Evolutionary conservation across 2,113 vertebrate genomes (phyloP).

Genomic region (Falcunculus frontatus): DNA sequence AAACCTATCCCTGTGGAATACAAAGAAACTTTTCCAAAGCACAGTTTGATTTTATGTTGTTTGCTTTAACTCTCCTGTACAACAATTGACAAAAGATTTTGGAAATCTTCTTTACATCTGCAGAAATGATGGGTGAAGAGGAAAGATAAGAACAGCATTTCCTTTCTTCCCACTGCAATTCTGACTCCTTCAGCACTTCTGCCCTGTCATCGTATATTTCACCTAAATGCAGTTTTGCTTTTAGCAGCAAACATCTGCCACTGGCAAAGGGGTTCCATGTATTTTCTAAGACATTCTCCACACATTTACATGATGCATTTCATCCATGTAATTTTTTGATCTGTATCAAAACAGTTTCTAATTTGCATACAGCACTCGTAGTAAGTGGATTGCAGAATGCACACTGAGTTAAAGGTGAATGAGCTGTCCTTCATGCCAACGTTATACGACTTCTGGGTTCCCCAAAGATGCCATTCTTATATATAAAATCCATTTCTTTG

Average conservation of each 20-base stretch:
- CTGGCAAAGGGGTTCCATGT: not conserved
- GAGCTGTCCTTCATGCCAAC: not conserved
- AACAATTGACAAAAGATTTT: not conserved
- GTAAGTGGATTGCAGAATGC: not conserved
- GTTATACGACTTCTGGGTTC: not conserved
- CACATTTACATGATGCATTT: fast-evolving
- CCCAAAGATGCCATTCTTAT: not conserved
- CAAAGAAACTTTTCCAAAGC: not conserved
- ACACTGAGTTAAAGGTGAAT: not conserved
- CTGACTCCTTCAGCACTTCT: not conserved
- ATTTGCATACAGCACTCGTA: not conserved
- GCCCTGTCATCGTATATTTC: not conserved
- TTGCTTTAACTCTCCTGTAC: not conserved
- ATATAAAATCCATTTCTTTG: slow-evolving; percentile 25
- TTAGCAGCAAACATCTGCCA: not conserved
- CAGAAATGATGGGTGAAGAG: not conserved
- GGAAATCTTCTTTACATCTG: not conserved
- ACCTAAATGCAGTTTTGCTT: not conserved
- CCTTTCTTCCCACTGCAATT: not conserved
- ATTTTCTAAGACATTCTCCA: not conserved
- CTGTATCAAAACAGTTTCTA: not conserved
- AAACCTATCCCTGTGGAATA: not conserved
- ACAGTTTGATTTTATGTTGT: not conserved
- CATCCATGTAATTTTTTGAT: not conserved
- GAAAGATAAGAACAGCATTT: not conserved